Base-by-base conservation (phyloP, 2,888 invertebrate species). In the Drosophila subsilvestris region DNA sequence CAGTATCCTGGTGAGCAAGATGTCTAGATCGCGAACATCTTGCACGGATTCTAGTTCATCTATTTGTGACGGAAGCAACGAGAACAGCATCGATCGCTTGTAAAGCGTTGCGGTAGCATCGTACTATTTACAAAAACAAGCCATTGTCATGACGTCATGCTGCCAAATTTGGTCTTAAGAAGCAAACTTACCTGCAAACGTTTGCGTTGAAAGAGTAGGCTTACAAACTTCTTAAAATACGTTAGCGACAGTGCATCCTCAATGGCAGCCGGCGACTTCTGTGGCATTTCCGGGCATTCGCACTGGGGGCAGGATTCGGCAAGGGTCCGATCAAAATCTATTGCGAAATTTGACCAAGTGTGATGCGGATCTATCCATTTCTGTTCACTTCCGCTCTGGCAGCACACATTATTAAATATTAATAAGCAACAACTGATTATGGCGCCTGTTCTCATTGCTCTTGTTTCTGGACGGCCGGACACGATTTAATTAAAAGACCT, bases 21-120 rank as follows among this genome's bases (percentile, higher is more conserved):
- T 76, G 66, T 91, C 91, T 55, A 91, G 70, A 74, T 91, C 91
- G 18, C 91, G 86, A 10, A 86, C 86, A 78, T 91, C 91, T 45
- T 75, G 22, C 14, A 84, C 63, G 8, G 56, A 17, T 43, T 90
- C 83, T 45, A 91, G 66, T 25, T 85, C 76, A 3, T 87, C 79
- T 6, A 91, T 37, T 51, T 91, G 81, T n/a, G 67, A 60, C 10
- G 81, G 58, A 32, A 66, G 45, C 53, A 90, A 55, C 43, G 81
- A 76, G 50, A 91, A 88, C 5, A 78, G 7, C 8, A 91, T 3
- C 32, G 83, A 75, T 20, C 89, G 80, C 45, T 84, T 79, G 59
- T 77, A 87, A 20, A 67, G 27, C 32, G 67, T 42, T 3, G 57
- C 58, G 7, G 29, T 10, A 44, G 65, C 63, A 60, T 86, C 78